Percentiles rank a stretch among this genome's conserved stretches.
Conservation (phyloP, 30 jellyfish, hydroid and myxozoan genomes). For the Pseudorhiza aurosa region DNA sequence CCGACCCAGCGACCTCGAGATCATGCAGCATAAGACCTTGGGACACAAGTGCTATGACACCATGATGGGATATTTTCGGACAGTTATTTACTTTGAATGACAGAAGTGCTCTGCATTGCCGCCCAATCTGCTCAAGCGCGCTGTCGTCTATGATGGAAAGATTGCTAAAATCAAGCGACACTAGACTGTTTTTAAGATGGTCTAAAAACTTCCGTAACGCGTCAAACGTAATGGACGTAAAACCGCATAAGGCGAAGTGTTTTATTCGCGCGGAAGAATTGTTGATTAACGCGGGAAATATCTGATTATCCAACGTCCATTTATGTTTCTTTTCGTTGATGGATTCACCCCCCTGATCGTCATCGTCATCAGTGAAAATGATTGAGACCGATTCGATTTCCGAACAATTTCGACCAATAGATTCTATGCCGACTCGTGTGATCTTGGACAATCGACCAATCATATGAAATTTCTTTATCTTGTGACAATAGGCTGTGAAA, state of each 20-base stretch:
- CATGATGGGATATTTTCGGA: conserved; percentile 76
- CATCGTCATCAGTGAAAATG: conserved; percentile 78
- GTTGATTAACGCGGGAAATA: conserved; percentile 92
- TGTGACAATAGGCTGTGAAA: conserved; percentile 92
- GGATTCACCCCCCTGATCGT: conserved; percentile 52
- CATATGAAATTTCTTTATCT: conserved; percentile 79
- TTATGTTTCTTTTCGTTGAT: conserved; percentile 57
- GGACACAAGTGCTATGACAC: conserved; percentile 59
- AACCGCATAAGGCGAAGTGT: conserved; percentile 95
- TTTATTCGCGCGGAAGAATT: conserved; percentile 80
- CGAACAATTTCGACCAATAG: conserved; percentile 94
- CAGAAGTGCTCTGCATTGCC: conserved; percentile 59
- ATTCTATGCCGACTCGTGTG: conserved; percentile 96
- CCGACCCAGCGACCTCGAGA: conserved; percentile 86
- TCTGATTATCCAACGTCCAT: conserved; percentile 87
- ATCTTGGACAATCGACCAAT: conserved; percentile 80
- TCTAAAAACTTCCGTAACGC: conserved; percentile 81
- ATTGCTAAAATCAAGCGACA: conserved; percentile 83
- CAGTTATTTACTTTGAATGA: conserved; percentile 77
- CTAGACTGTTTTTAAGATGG: conserved; percentile 68
- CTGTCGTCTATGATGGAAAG: conserved; percentile 77
- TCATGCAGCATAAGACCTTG: conserved; percentile 59
- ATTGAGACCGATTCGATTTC: conserved; percentile 83
- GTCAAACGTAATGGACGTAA: conserved; percentile 73
- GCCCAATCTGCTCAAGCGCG: conserved; percentile 83